These are phyloP conservation scores for Tragelaphus strepsiceros DNA, from an alignment of 2,113 vertebrate species.

Conservation along the genomic window DNA sequence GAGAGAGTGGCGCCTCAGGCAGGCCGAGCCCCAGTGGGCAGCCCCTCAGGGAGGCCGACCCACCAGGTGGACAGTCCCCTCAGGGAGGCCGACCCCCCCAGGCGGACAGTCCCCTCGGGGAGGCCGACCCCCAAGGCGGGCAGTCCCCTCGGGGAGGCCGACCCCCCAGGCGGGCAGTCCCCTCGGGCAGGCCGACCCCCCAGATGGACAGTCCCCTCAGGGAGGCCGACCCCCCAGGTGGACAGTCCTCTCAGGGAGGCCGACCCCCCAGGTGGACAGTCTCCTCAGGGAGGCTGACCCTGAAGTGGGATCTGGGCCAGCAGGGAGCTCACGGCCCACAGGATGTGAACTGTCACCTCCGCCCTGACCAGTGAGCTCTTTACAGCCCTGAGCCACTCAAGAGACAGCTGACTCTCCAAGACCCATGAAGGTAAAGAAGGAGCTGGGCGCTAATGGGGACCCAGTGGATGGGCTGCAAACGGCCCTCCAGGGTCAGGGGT, in stretches of 20 bases:
- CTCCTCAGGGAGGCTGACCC: not conserved
- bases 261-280: rapidly evolving
- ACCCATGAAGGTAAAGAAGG: not conserved
- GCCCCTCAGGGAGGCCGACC: too few relatives aligned
- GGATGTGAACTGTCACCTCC: not conserved
- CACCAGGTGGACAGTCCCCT: too few relatives aligned
- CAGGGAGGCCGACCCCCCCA: too few relatives aligned
- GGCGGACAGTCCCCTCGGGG: too few relatives aligned
- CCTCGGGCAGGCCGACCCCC: not conserved
- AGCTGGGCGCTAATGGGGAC: too few relatives aligned
- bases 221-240: not conserved
- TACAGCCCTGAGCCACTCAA: not conserved
- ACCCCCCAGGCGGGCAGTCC: rapidly evolving
- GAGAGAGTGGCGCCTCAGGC: not conserved
- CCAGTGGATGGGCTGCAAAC: rapidly evolving
- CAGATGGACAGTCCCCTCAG: not conserved
- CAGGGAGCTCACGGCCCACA: rapidly evolving
- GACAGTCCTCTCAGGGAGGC: too few relatives aligned
- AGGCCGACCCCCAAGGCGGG: too few relatives aligned
- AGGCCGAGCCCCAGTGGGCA: not conserved
- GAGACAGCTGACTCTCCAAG: not conserved
- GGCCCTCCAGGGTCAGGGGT: rapidly evolving
- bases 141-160: too few relatives aligned
- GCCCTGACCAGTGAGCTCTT: not conserved
- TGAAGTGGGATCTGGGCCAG: not conserved